A percentile compares a stretch with the other conserved stretches of the same genome.
Conservation (phyloP, 2,888 invertebrate species). For the Octonoba sinensis region DNA sequence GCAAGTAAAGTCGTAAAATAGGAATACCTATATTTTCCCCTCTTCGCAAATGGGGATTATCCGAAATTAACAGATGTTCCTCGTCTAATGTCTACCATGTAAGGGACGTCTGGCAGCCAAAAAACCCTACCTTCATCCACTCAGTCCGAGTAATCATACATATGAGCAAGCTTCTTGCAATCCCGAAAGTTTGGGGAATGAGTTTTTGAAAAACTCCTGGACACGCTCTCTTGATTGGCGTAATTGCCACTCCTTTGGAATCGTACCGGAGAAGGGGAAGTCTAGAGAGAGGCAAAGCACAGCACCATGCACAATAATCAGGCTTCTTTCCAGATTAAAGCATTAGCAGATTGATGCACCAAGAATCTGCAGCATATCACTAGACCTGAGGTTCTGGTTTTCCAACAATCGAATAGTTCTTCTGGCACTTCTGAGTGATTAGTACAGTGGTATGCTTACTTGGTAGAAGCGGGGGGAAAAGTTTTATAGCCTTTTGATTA, state of each 20-base stretch:
- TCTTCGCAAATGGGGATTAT: not conserved
- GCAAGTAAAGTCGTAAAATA: no score
- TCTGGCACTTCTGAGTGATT: conserved; percentile 42
- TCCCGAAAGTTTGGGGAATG: conserved; percentile 37
- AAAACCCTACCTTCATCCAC: conserved; percentile 21
- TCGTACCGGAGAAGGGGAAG: conserved; percentile 2
- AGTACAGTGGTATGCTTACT: conserved; percentile 2
- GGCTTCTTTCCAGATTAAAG: conserved; percentile 62
- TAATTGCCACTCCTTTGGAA: conserved; percentile 50
- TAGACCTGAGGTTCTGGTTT: not conserved
- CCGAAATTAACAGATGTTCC: conserved; percentile 15
- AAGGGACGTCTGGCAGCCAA: conserved; percentile 9
- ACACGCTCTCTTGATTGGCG: conserved; percentile 56
- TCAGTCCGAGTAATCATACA: conserved; percentile 26
- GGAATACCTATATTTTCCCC: no score
- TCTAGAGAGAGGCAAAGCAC: conserved; percentile 11
- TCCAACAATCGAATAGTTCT: conserved; percentile 35
- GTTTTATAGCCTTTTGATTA: conserved; percentile 54
- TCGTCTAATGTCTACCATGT: not conserved
- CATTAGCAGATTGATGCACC: conserved; percentile 61
- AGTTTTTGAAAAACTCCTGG: conserved; percentile 55
- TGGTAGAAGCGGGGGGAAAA: conserved; percentile 7
- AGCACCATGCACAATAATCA: conserved; percentile 47
- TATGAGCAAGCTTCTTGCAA: conserved; percentile 22
- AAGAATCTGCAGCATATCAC: conserved; percentile 54